A percentile compares a stretch with the other conserved stretches of the same genome.
Conservation (phyloP, 2,888 invertebrate species). For the Phengaris arion region DNA sequence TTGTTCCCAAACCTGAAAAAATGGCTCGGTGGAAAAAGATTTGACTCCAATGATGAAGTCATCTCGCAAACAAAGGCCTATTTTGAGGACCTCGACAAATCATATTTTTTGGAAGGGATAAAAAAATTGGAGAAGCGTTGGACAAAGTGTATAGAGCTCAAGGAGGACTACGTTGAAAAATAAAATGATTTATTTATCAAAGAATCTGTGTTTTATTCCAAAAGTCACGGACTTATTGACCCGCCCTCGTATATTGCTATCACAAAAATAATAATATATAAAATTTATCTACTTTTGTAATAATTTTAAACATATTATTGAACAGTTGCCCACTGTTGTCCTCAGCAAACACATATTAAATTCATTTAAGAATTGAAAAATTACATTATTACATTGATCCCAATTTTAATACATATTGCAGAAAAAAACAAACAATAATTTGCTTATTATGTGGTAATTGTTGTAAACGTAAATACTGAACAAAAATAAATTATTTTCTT, state of each 20-base stretch:
- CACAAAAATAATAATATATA: background rate
- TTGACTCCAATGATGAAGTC: no score
- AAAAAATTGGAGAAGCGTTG: no score
- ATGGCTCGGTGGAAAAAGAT: no score
- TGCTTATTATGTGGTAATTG: background rate
- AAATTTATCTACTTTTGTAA: background rate
- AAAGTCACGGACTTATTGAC: no score
- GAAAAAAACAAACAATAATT: background rate
- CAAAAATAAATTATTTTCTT: background rate
- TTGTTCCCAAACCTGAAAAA: no score
- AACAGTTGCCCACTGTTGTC: background rate
- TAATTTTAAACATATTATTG: background rate
- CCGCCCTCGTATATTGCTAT: constrained; percentile 15
- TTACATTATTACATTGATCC: background rate
- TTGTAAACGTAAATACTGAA: background rate
- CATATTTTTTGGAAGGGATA: no score
- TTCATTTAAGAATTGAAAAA: background rate
- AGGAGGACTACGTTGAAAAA: no score
- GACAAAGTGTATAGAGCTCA: no score
- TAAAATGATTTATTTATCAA: no score
- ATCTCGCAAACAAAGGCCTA: no score
- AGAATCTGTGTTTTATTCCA: no score
- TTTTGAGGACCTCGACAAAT: no score
- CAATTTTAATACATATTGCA: background rate
- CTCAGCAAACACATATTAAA: background rate